Percentiles rank a stretch among this genome's conserved stretches.
phyloP scores from a whole-genome alignment of 2,888 invertebrate genomes.

The Boloria euphrosyne region DNA sequence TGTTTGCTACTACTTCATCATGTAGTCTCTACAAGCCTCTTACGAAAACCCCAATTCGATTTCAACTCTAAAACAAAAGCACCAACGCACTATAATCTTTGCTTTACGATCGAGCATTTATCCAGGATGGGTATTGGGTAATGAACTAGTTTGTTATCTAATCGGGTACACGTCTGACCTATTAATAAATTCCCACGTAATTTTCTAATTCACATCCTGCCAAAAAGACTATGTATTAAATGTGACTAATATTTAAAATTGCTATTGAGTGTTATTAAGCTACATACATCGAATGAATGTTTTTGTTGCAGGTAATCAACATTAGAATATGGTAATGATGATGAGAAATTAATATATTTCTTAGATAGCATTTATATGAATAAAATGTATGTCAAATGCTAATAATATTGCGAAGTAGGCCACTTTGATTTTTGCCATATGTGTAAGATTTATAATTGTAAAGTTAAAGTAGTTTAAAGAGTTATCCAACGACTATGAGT shows the following conservation, averaged over 20 bases:
- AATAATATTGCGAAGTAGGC: not conserved
- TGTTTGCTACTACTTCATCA: slow-evolving; percentile 79
- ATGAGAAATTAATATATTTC: slow-evolving; percentile 5
- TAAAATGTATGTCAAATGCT: not conserved
- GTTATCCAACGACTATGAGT: not conserved
- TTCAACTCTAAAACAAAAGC: slow-evolving; percentile 61
- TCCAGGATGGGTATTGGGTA: slow-evolving; percentile 73
- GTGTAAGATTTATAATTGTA: no score
- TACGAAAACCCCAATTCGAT: slow-evolving; percentile 42
- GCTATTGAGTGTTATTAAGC: slow-evolving; percentile 12
- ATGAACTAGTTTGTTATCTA: slow-evolving; percentile 82
- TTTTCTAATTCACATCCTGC: slow-evolving; percentile 79
- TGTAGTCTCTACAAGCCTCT: slow-evolving; percentile 58
- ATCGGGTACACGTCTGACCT: slow-evolving; percentile 76
- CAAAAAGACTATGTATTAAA: slow-evolving; percentile 22
- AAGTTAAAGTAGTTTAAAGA: slow-evolving; percentile 14
- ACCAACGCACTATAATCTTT: slow-evolving; percentile 46
- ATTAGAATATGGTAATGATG: slow-evolving; percentile 27
- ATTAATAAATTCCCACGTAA: slow-evolving; percentile 80
- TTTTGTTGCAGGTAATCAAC: slow-evolving; percentile 74
- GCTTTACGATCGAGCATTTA: slow-evolving; percentile 47
- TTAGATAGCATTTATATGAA: not conserved
- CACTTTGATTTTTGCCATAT: not conserved
- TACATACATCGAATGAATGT: slow-evolving; percentile 40
- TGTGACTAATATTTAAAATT: slow-evolving; percentile 27